Evolutionary conservation across 2,888 invertebrate genomes (phyloP), one percentile per base, ranked within the genome.

Genomic region (Tethea ocularis): DNA sequence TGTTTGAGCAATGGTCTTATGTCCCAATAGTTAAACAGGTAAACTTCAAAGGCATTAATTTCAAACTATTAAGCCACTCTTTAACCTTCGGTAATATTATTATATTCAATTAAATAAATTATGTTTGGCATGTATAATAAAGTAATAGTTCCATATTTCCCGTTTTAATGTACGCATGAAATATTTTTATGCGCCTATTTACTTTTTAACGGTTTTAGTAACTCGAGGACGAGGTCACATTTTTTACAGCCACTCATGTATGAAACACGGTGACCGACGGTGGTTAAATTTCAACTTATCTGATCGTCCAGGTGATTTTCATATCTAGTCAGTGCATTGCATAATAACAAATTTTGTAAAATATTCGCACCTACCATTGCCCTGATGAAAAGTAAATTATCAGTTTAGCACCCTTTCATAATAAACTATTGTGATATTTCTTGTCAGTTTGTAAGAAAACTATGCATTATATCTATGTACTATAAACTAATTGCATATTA

Each of bases 271-370:
- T 46, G n/a, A 10, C 46, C n/a, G 10, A 46, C 41, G 3, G 46
- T 46, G 46, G 54, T 20, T 57, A 55, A 55, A 51, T 22, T 58
- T 61, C 38, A 61, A 67, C 63, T 61, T 72, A 62, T 71, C 61
- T 29, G 67, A 69, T 63, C 33, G 61, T 60, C 17, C 56, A 52
- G 64, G 67, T 73, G 64, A 65, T 10, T 46, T 57, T 52, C 10
- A 36, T 53, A 53, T 24, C 33, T 20, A 61, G n/a, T 57, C 54
- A 8, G 60, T 62, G 59, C 51, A 51, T 61, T 65, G 58, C 61
- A 41, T 56, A 64, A 68, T 52, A n/a, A 57, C 56, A 56, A 20
- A 57, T 10, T 38, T 38, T 58, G 57, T 59, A 61, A 68, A 61
- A 64, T 56, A 60, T 46, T 20, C 10, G 62, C 52, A 51, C 51